A percentile compares a stretch with the other conserved stretches of the same genome.
Conservation (phyloP, 23 tunicate genomes). For the Styela clava region DNA sequence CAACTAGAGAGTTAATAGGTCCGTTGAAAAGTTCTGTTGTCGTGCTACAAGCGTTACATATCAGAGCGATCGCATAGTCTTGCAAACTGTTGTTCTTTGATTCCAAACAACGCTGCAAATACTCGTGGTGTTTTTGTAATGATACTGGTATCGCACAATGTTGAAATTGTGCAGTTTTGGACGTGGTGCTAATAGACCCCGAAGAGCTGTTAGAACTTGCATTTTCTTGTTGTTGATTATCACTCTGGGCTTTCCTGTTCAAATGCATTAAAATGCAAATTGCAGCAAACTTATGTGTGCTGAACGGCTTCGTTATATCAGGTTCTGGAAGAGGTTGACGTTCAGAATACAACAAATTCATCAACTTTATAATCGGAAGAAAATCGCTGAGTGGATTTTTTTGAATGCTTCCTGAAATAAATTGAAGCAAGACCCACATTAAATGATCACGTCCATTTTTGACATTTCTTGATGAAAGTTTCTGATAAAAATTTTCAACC, state of each 20-base stretch:
- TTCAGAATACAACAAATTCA: constrained; percentile 66
- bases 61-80: constrained; percentile 53
- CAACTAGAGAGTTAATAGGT: constrained; percentile 47
- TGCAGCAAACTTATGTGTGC: constrained; percentile 51
- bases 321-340: constrained; percentile 70
- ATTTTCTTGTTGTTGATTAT: constrained; percentile 1
- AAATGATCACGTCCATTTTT: constrained; percentile 54
- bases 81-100: constrained; percentile 29
- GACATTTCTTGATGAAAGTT: constrained; percentile 36
- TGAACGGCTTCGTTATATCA: constrained; percentile 48
- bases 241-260: constrained; percentile 35
- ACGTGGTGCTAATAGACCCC: neutral
- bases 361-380: constrained; percentile 49
- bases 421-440: constrained; percentile 75
- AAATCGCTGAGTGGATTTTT: constrained; percentile 66
- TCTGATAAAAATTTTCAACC: constrained; percentile 47
- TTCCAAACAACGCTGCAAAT: constrained; percentile 45
- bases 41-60: constrained; percentile 78
- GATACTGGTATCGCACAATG: constrained; percentile 56
- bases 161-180: neutral
- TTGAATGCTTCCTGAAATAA: constrained; percentile 68
- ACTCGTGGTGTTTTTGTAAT: constrained; percentile 53
- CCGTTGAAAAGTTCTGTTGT: constrained; percentile 50
- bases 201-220: neutral
- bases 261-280: constrained; percentile 63